phyloP scores from a whole-genome alignment of 1,140 invertebrate species.

The Heliconius himera region DNA sequence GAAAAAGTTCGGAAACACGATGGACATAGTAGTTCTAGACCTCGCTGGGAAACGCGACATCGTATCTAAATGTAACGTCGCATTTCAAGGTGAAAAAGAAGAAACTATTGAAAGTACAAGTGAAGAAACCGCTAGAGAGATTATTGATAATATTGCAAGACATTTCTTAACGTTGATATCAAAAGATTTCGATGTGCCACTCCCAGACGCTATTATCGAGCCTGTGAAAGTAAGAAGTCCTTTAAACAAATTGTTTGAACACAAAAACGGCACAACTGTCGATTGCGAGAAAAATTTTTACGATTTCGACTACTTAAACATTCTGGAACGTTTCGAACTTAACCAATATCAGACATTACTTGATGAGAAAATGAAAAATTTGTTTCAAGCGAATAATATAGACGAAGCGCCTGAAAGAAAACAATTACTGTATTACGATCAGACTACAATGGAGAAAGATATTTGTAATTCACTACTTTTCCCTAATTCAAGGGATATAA shows the following conservation, averaged over 20 bases:
- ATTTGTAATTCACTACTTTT: constrained; percentile 62
- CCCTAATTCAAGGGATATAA: constrained; percentile 64
- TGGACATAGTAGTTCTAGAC: constrained; percentile 71
- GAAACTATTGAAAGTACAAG: constrained; percentile 31
- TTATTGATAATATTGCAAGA: constrained; percentile 53
- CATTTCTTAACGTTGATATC: constrained; percentile 57
- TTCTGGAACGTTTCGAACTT: constrained; percentile 67
- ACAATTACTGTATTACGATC: constrained; percentile 63
- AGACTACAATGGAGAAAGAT: constrained; percentile 70
- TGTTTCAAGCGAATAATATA: constrained; percentile 55
- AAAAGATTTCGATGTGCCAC: constrained; percentile 61
- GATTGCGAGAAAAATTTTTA: constrained; percentile 56
- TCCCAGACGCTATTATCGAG: constrained; percentile 56
- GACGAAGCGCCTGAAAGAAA: constrained; percentile 47
- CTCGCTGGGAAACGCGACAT: constrained; percentile 35
- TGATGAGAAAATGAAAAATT: constrained; percentile 58
- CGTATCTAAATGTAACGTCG: constrained; percentile 57
- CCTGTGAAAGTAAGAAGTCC: constrained; percentile 44
- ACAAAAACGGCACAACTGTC: constrained; percentile 55
- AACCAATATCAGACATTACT: constrained; percentile 67
- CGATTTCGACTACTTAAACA: constrained; percentile 64
- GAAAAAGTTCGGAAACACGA: constrained; percentile 67
- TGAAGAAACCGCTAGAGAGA: constrained; percentile 44
- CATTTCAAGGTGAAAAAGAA: constrained; percentile 54
- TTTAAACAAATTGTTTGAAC: constrained; percentile 66